Conservation (phyloP, 2,888 invertebrate species). For the Mellilla xanthometata region DNA sequence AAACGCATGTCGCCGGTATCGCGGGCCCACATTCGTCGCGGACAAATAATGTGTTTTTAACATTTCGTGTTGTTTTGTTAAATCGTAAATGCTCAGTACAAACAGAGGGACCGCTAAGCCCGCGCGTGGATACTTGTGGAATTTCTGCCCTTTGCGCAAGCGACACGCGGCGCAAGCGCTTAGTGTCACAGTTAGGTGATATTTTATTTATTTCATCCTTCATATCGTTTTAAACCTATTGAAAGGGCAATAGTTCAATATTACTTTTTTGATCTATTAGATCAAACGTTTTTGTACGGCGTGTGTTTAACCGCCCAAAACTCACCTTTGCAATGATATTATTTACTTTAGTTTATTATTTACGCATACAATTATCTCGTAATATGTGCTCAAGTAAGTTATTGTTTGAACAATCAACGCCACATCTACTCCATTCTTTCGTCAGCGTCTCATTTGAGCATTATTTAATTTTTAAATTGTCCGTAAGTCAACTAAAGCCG, state of each 20-base stretch:
- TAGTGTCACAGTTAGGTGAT: conserved; percentile 1
- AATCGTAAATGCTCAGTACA: conserved; percentile 80
- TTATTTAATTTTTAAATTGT: conserved; percentile 80
- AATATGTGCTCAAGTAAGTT: not conserved
- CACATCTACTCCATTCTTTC: conserved; percentile 52
- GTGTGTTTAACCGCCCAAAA: no score
- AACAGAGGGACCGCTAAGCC: conserved; percentile 60
- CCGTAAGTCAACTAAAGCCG: conserved; percentile 74
- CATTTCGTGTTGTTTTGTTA: conserved; percentile 82
- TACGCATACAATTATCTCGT: no score
- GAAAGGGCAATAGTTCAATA: no score
- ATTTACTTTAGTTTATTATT: no score
- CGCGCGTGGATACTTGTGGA: conserved; percentile 55
- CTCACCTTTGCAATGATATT: no score
- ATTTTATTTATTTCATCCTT: no score
- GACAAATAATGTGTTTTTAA: conserved; percentile 82
- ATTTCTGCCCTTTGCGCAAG: conserved; percentile 60
- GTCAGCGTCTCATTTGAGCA: conserved; percentile 66
- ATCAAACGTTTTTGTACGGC: no score
- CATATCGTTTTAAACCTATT: no score
- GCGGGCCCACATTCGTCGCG: conserved; percentile 79
- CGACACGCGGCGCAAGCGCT: conserved; percentile 51
- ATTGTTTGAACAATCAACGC: not conserved
- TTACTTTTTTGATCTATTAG: no score
- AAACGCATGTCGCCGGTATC: conserved; percentile 71